A percentile compares a stretch with the other conserved stretches of the same genome.
Conservation (phyloP, 2,888 invertebrate species). For the Harmothoe impar region DNA sequence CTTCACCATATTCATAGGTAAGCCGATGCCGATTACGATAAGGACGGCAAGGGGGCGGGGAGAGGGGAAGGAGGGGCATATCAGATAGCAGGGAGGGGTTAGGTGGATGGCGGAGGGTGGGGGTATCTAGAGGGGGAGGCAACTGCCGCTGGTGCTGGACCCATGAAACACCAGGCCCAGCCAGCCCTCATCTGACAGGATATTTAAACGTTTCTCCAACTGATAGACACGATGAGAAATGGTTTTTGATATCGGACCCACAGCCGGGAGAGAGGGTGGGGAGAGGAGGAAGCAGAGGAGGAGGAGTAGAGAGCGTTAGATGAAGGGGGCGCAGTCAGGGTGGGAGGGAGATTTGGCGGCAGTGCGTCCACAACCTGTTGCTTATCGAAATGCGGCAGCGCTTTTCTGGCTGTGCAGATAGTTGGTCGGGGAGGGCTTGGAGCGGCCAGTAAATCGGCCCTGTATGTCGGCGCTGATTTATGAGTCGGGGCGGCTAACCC, state of each 20-base stretch:
- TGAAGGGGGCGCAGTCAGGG: not conserved
- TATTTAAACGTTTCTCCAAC: slow-evolving; percentile 61
- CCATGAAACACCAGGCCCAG: not conserved
- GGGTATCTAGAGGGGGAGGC: no score
- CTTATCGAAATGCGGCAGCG: slow-evolving; percentile 53
- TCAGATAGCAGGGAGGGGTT: slow-evolving; percentile 35
- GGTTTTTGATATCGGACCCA: slow-evolving; percentile 52
- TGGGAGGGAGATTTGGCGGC: slow-evolving; percentile 47
- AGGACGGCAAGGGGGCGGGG: no score
- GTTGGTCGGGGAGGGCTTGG: not conserved
- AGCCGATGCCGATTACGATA: slow-evolving; percentile 41
- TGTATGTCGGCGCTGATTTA: slow-evolving; percentile 58
- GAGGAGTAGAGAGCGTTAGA: no score
- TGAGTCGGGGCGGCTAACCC: slow-evolving; percentile 48
- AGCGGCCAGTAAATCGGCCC: slow-evolving; percentile 21
- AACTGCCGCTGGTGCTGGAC: not conserved
- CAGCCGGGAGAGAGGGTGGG: not conserved
- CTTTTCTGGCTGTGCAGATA: slow-evolving; percentile 48
- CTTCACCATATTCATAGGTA: slow-evolving; percentile 59
- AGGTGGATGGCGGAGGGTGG: no score
- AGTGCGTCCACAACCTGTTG: slow-evolving; percentile 42
- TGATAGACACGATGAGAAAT: slow-evolving; percentile 55
- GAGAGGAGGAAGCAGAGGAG: not conserved
- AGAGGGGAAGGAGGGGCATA: not conserved
- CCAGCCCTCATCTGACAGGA: slow-evolving; percentile 45